Percentiles rank a stretch among this genome's conserved stretches.
Evolutionary conservation across 2,888 invertebrate genomes (phyloP).

Genomic region (Tridacna crocea): DNA sequence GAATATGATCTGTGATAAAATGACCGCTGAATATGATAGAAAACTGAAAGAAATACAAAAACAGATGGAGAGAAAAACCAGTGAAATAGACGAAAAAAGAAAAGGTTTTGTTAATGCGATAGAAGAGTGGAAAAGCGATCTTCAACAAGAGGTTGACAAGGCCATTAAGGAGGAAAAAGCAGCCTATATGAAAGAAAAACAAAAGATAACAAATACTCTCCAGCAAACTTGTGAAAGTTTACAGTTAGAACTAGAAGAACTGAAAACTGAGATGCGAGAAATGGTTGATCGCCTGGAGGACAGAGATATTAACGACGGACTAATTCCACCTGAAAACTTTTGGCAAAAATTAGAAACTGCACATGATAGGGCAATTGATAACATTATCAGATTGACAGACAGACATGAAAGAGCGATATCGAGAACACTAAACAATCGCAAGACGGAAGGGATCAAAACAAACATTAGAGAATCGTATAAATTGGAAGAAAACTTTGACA

Average conservation of each 20-base stretch:
- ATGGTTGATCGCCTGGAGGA: conserved; percentile 8
- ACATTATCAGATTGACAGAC: background rate
- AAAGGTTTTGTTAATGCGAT: conserved; percentile 31
- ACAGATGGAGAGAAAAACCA: conserved; percentile 36
- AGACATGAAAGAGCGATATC: background rate
- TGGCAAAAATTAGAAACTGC: background rate
- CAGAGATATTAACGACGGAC: background rate
- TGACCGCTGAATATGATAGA: conserved; percentile 30
- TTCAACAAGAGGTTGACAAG: conserved; percentile 38
- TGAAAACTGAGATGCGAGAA: conserved; percentile 20
- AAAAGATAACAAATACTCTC: conserved; percentile 16
- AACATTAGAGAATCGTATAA: conserved; percentile 20
- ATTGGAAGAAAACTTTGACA: conserved; percentile 30
- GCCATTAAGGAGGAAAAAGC: conserved; percentile 11
- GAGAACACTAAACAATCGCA: conserved; percentile 1
- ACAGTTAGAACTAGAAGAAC: background rate
- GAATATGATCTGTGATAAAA: conserved; percentile 44
- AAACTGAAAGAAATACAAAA: conserved; percentile 28
- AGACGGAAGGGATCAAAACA: background rate
- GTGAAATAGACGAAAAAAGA: conserved; percentile 32
- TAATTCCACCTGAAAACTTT: background rate
- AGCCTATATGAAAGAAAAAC: conserved; percentile 35
- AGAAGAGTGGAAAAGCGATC: conserved; percentile 43
- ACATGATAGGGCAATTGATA: background rate
- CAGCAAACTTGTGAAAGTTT: background rate